Conservation (phyloP, 2,113 vertebrate genomes). For the Ammodytes dubius region DNA sequence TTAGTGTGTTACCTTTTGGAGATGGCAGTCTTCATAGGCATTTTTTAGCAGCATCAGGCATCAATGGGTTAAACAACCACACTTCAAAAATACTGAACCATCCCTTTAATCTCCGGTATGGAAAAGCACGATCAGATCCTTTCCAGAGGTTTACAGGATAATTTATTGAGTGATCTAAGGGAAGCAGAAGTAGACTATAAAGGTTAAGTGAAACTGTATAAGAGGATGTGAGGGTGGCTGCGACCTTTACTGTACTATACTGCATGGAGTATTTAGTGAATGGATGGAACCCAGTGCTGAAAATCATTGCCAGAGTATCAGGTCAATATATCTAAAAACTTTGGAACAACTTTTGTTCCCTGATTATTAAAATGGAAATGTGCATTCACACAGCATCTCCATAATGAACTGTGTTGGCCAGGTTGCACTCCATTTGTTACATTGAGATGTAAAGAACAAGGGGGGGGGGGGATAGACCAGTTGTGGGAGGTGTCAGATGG, state of each 20-base stretch:
- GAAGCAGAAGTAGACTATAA: not conserved
- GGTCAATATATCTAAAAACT: no score
- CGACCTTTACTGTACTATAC: not conserved
- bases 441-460: slow-evolving; percentile 58
- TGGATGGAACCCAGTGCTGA: not conserved
- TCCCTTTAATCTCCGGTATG: no score
- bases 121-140: not conserved
- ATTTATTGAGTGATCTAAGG: not conserved
- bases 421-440: slow-evolving; percentile 62
- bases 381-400: slow-evolving; percentile 22
- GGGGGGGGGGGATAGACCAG: slow-evolving; percentile 9
- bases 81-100: no score
- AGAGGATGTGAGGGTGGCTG: not conserved
- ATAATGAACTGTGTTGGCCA: slow-evolving; percentile 50
- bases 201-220: not conserved
- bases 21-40: no score
- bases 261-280: not conserved
- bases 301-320: not conserved
- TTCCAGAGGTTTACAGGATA: not conserved
- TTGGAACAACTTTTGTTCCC: not conserved
- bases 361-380: slow-evolving; percentile 28
- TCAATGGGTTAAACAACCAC: not conserved
- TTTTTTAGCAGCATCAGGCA: no score
- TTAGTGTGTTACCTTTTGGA: no score
- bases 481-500: slow-evolving; percentile 69